phyloP scores from a whole-genome alignment of 2,113 vertebrate species.

The Rhea pennata region DNA sequence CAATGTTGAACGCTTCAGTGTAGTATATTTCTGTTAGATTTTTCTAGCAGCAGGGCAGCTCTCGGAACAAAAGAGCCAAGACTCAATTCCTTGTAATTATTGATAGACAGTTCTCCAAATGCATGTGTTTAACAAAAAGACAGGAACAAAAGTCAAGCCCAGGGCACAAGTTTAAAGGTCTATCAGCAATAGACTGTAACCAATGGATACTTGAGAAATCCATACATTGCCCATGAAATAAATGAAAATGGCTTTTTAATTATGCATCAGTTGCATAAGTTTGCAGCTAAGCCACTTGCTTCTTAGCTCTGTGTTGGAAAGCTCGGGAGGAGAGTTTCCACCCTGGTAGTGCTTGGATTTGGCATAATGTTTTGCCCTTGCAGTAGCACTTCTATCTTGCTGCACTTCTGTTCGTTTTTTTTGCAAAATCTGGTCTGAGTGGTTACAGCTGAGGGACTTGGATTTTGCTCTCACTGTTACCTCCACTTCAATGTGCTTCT shows the following conservation, averaged over 20 bases:
- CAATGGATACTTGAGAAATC: constrained; percentile 30
- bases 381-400: not conserved
- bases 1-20: not conserved
- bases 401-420: not conserved
- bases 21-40: constrained; percentile 4
- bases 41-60: constrained; percentile 54
- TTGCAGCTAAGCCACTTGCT: not conserved
- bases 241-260: constrained; percentile 59
- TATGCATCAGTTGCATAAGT: not conserved
- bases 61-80: constrained; percentile 17
- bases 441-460: not conserved
- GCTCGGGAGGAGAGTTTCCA: fast-evolving
- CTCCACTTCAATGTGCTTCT: fast-evolving
- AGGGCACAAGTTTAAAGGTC: not conserved
- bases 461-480: not conserved
- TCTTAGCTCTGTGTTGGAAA: not conserved
- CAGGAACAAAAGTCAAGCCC: not conserved
- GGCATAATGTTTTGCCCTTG: no score
- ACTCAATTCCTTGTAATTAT: constrained; percentile 50
- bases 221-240: not conserved
- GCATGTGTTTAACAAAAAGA: constrained; percentile 7
- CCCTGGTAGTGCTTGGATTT: not conserved
- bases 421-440: not conserved
- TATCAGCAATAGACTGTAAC: not conserved
- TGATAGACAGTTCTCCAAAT: constrained; percentile 39